Base-by-base conservation (phyloP, 2,797 vertebrate genomes). In the Kryptolebias ocellatus region DNA sequence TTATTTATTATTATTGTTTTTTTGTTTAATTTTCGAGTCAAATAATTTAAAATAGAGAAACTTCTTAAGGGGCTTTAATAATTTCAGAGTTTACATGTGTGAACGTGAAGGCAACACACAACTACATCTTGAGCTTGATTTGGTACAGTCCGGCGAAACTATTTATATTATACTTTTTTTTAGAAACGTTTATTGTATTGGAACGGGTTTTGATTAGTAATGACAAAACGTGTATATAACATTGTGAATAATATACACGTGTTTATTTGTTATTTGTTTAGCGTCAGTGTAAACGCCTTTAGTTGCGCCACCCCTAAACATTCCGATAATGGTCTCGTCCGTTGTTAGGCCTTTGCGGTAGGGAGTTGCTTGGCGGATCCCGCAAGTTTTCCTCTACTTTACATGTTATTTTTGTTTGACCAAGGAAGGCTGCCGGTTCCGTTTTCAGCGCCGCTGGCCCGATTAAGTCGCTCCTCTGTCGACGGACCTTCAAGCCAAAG, bases 331-430 rank as follows among this genome's bases (percentile, higher is more conserved):
- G 92, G 93, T 67, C 51, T 76, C 16, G 80, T 78, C 94, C 90
- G 61, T 84, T 64, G 81, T 76, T 46, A 87, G 93, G 92, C 94
- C 94, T 93, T 69, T 90, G 87, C 89, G 69, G 91, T 87, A 87
- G 92, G 92, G 93, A 93, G 91, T 93, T 92, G 89, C 86, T 92
- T 88, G 77, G 80, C 75, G 83, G 80, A 88, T 2, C 82, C 46
- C 71, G 74, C 76, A 92, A 93, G 90, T 93, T 93, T 92, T 84
- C 56, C 72, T 70, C 58, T 80, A 92, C 83, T 92, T 92, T 89
- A 55, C 29, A 24, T 79, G 49, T 83, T 65, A 64, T 79, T 88
- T 87, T 82, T 69, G 46, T 79, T 60, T 29, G 20, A 68, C 17
- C 17, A n/a, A 46, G 45, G 64, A 72, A 61, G 51, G 28, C 1